Evolutionary conservation across 1,140 invertebrate species (phyloP).

Genomic region (Drosophila setifemur): DNA sequence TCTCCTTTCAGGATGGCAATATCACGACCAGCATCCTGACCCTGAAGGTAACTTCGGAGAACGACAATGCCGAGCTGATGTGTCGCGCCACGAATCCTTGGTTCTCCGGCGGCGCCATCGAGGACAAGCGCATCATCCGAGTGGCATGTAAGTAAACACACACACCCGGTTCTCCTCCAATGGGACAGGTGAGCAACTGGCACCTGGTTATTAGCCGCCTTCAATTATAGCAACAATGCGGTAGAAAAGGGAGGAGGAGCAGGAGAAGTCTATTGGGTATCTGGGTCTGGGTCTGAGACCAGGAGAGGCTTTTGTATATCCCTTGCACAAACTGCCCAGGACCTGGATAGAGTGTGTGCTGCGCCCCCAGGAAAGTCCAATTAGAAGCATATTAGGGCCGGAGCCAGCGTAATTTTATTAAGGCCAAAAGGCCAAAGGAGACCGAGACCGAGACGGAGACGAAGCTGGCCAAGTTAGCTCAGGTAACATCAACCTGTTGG

Average conservation of each 20-base stretch:
- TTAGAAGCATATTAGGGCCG: conserved; percentile 70
- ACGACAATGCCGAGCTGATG: conserved; percentile 91
- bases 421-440: conserved; percentile 19
- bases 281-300: conserved; percentile 9
- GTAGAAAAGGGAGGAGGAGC: not conserved
- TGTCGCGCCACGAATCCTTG: conserved; percentile 95
- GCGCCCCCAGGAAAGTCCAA: conserved; percentile 58
- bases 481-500: conserved; percentile 59
- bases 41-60: conserved; percentile 88
- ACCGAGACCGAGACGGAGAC: not conserved
- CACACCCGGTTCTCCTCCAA: not conserved
- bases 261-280: not conserved
- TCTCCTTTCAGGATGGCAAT: conserved; percentile 84
- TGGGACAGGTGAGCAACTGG: conserved; percentile 31
- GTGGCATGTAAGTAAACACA: conserved; percentile 90
- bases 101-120: conserved; percentile 90
- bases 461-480: conserved; percentile 1
- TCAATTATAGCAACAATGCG: conserved; percentile 29
- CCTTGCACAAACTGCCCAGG: conserved; percentile 14
- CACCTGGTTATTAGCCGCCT: conserved; percentile 28
- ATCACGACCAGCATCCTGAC: conserved; percentile 89
- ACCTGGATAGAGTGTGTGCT: conserved; percentile 13
- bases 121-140: conserved; percentile 89
- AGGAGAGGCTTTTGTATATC: conserved; percentile 40
- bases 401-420: conserved; percentile 71